Percentiles rank a stretch among this genome's conserved stretches.
Conservation (phyloP, 1,140 invertebrate species). For the Drosophila pachea region DNA sequence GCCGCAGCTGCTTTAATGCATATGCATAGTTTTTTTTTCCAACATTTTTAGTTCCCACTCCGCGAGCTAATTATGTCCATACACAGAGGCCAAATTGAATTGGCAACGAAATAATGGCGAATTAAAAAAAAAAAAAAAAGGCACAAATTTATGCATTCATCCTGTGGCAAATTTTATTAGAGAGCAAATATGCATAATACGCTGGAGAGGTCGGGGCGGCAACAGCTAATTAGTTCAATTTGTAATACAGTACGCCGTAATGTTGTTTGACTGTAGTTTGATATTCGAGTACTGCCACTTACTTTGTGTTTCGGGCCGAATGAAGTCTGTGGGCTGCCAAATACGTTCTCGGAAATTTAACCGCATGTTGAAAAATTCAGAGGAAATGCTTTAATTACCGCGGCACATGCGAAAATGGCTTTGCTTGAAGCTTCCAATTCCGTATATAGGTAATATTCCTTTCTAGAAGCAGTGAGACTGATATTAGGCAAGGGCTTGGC, state of each 20-base stretch:
- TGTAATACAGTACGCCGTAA: background rate
- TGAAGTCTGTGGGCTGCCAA: background rate
- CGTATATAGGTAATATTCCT: too few relatives aligned
- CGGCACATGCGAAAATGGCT: slow-evolving; percentile 49
- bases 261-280: background rate
- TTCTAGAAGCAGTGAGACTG: too few relatives aligned
- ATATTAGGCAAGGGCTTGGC: slow-evolving; percentile 59
- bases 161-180: background rate
- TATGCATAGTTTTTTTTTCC: slow-evolving; percentile 13
- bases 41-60: slow-evolving; percentile 38
- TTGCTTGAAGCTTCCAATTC: background rate
- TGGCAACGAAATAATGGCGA: slow-evolving; percentile 25
- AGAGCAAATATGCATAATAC: slow-evolving; percentile 1
- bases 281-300: background rate
- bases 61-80: slow-evolving; percentile 50
- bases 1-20: slow-evolving; percentile 15
- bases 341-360: slow-evolving; percentile 25
- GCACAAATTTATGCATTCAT: background rate
- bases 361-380: slow-evolving; percentile 33
- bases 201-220: background rate
- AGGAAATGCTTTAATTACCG: slow-evolving; percentile 65
- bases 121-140: slow-evolving; percentile 25
- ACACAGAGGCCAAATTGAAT: slow-evolving; percentile 36
- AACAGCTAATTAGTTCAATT: background rate
- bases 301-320: background rate